Evolutionary conservation across 2,113 vertebrate genomes (phyloP).

Genomic region (Micromys minutus): DNA sequence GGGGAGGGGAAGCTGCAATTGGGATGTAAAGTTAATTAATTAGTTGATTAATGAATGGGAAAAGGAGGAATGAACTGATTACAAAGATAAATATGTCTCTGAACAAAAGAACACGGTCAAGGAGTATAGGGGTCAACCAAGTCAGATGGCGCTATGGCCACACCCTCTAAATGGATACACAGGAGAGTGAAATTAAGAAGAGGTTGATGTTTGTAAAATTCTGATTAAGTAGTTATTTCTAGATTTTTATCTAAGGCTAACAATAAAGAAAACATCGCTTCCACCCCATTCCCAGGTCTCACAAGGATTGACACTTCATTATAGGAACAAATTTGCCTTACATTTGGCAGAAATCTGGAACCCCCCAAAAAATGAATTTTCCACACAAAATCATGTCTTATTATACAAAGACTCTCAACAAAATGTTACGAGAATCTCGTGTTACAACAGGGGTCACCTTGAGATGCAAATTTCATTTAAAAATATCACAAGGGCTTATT

Average conservation of each 20-base stretch:
- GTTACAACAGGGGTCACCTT: not conserved
- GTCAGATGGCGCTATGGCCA: not conserved
- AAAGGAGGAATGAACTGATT: not conserved
- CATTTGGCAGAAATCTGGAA: not conserved
- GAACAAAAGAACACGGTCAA: slow-evolving; percentile 25
- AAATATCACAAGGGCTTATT: slow-evolving; percentile 21
- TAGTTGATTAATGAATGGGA: no score
- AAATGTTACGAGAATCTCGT: slow-evolving; percentile 42
- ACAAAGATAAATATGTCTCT: not conserved
- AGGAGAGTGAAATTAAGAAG: slow-evolving; percentile 48
- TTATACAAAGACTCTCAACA: slow-evolving; percentile 32
- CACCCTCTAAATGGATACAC: not conserved
- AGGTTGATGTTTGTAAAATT: slow-evolving; percentile 22
- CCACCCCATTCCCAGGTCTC: not conserved
- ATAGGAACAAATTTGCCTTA: slow-evolving; percentile 27
- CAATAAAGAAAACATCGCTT: slow-evolving; percentile 23
- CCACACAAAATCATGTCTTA: slow-evolving; percentile 34
- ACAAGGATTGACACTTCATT: slow-evolving; percentile 43
- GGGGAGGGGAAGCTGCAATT: no score
- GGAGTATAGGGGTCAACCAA: not conserved
- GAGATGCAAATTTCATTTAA: not conserved
- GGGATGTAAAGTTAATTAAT: no score
- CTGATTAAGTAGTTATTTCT: slow-evolving; percentile 22
- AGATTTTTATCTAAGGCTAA: slow-evolving; percentile 8
- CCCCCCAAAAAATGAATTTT: slow-evolving; percentile 28